Conservation (phyloP, 2,888 invertebrate species). For the Protophormia terraenovae region DNA sequence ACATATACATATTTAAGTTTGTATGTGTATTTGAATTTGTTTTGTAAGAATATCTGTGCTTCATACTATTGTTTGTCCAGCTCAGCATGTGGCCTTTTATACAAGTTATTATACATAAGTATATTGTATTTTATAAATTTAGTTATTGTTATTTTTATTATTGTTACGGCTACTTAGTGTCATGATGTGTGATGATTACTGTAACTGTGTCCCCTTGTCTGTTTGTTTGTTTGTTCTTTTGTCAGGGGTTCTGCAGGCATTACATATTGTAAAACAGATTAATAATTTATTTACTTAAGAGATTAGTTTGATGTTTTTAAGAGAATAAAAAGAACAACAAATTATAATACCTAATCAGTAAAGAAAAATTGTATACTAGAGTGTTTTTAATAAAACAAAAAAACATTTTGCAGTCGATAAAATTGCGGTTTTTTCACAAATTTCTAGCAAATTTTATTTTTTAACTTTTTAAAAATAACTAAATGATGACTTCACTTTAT, state of each 20-base stretch:
- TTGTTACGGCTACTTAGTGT: slow-evolving; percentile 74
- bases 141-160: slow-evolving; percentile 68
- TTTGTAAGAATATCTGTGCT: slow-evolving; percentile 5
- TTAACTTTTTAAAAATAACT: neutral
- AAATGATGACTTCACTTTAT: neutral
- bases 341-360: neutral
- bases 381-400: too few relatives aligned
- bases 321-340: slow-evolving; percentile 30
- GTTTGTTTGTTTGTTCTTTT: slow-evolving; percentile 46
- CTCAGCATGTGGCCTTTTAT: slow-evolving; percentile 51
- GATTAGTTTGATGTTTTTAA: slow-evolving; percentile 30
- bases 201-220: slow-evolving; percentile 51
- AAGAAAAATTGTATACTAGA: too few relatives aligned
- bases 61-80: slow-evolving; percentile 48
- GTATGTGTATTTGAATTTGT: neutral
- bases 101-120: slow-evolving; percentile 12
- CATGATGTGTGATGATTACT: slow-evolving; percentile 72
- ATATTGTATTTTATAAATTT: neutral
- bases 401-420: too few relatives aligned
- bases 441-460: too few relatives aligned
- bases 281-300: slow-evolving; percentile 64
- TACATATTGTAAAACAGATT: slow-evolving; percentile 44
- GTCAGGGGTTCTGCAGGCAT: slow-evolving; percentile 30
- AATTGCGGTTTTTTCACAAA: too few relatives aligned
- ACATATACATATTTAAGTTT: neutral